Evolutionary conservation across 2,797 vertebrate genomes (phyloP), one percentile per base, ranked within the genome.

Genomic region (Geotrypetes seraphini): DNA sequence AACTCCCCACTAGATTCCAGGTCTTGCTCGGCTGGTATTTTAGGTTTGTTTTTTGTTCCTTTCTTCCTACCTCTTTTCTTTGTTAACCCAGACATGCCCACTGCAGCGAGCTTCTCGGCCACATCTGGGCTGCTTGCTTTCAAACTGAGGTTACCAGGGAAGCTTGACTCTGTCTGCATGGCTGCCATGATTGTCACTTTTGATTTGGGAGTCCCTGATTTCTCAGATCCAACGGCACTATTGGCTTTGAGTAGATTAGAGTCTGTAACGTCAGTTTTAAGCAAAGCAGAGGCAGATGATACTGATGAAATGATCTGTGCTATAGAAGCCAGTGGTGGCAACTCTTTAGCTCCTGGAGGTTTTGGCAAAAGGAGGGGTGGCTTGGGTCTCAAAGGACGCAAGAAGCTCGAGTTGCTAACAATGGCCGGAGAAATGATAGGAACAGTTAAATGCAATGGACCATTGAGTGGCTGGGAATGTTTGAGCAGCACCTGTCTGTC

Each of bases 291-390:
- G 22, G 89, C 88, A 2, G 84, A 88, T 3, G 95, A 96, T 33
- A 97, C 92, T 0, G 95, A 98, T 8, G 89, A 89, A 75, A 98
- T 98, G 53, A 98, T 98, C 79, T 98, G 92, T 36, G 92, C 93
- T 12, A 98, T 97, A 59, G 95, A 97, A 36, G 93, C 95, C 61
- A 98, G 63, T 0, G 95, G 95, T 0, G 91, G 89, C 31, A 95
- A 80, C 52, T 97, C 92, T 36, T 90, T 88, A 2, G 70, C 46
- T 31, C 64, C 33, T 3, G 68, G 46, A 28, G 84, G 86, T 48
- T 93, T 95, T 66, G 91, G 91, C 63, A 93, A 82, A 50, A 94
- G 85, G 42, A 67, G 62, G 3, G 78, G 83, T 0, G 85, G 92
- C 38, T 92, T 94, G 43, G 91, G 86, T 39, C 89, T 84, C 53